Conservation (phyloP, 2,113 vertebrate genomes). For the Syngnathus floridae region DNA sequence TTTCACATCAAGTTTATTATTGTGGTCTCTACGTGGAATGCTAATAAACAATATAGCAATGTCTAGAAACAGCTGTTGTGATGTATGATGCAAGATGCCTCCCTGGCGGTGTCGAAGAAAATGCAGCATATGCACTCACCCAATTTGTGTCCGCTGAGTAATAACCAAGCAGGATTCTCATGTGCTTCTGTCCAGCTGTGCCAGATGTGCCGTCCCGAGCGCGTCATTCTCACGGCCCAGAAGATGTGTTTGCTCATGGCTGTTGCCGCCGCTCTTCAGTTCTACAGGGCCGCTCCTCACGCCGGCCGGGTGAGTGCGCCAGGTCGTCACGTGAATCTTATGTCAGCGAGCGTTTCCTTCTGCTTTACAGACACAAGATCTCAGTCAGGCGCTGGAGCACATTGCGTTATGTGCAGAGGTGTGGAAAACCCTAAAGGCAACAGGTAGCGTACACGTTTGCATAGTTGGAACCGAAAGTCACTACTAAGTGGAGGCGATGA, state of each 20-base stretch:
- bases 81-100: no score
- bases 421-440: slow-evolving; percentile 78
- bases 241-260: slow-evolving; percentile 87
- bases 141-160: not conserved
- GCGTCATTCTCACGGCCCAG: slow-evolving; percentile 77
- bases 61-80: no score
- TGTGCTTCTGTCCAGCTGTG: slow-evolving; percentile 72
- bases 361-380: slow-evolving; percentile 65
- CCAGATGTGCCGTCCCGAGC: slow-evolving; percentile 78
- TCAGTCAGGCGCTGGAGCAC: slow-evolving; percentile 75
- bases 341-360: not conserved
- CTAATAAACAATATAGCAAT: no score
- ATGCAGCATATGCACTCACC: not conserved
- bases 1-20: not conserved
- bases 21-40: not conserved
- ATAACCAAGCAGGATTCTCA: not conserved
- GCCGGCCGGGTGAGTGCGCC: slow-evolving; percentile 73
- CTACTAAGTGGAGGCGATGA: not conserved
- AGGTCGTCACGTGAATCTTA: no score
- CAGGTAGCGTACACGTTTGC: slow-evolving; percentile 63
- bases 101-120: not conserved
- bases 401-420: slow-evolving; percentile 77
- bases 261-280: slow-evolving; percentile 76
- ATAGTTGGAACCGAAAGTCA: not conserved
- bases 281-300: slow-evolving; percentile 68